These are phyloP conservation scores for Camelus dromedarius DNA, from an alignment of 2,113 vertebrate genomes.

Conservation along the genomic window DNA sequence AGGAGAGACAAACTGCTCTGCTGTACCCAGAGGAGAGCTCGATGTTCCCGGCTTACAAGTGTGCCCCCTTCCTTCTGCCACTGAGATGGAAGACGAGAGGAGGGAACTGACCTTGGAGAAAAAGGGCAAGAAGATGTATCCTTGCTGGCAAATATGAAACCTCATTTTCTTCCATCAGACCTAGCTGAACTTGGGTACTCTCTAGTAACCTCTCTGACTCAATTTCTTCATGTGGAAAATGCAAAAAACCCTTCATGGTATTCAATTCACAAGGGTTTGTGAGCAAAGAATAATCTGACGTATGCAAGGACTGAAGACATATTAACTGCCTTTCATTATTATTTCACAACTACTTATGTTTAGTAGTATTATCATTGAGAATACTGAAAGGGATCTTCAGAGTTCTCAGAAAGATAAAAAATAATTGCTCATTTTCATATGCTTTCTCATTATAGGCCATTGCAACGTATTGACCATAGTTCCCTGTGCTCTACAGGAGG, in stretches of 20 bases:
- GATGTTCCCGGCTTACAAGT: rapidly evolving
- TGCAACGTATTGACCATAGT: too few relatives aligned
- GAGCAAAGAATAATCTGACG: background rate
- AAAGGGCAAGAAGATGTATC: background rate
- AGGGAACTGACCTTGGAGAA: background rate
- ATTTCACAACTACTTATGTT: background rate
- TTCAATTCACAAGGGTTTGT: background rate
- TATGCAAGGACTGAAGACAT: background rate
- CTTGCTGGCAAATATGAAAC: background rate
- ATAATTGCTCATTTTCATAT: background rate
- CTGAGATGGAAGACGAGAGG: background rate
- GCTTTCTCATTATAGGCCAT: too few relatives aligned
- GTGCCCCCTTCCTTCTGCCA: background rate
- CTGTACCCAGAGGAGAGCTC: too few relatives aligned
- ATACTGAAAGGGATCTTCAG: background rate
- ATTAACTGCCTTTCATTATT: background rate
- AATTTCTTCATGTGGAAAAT: background rate
- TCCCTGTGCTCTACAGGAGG: too few relatives aligned
- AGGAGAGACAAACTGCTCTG: background rate
- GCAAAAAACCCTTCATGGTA: background rate
- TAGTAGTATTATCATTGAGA: background rate
- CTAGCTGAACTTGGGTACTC: background rate
- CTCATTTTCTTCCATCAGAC: background rate
- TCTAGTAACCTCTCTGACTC: background rate
- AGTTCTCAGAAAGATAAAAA: background rate